Conservation (phyloP, 2,797 vertebrate genomes). For the Oryzias dopingdopingensis region DNA sequence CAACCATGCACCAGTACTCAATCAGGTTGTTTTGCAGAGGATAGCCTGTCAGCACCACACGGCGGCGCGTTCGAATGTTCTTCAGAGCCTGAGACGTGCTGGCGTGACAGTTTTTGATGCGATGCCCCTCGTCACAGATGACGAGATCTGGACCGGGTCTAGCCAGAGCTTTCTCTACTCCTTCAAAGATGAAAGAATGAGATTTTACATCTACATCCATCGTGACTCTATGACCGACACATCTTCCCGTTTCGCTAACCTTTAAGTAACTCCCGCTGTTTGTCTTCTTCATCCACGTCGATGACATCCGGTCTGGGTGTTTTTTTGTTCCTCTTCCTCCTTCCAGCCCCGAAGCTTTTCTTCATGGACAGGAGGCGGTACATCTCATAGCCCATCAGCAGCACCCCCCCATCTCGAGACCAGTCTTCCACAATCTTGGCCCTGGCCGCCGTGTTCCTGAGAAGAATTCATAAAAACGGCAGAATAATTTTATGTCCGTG, state of each 20-base stretch:
- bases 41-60: conserved; percentile 92
- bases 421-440: conserved; percentile 94
- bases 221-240: too few relatives aligned
- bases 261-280: conserved; percentile 94
- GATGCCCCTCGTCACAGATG: conserved; percentile 96
- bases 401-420: conserved; percentile 88
- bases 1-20: conserved; percentile 99
- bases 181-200: conserved; percentile 55
- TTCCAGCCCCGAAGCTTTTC: conserved; percentile 90
- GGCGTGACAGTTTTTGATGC: conserved; percentile 98
- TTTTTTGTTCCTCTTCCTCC: conserved; percentile 95
- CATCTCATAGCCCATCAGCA: conserved; percentile 98
- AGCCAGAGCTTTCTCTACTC: conserved; percentile 90
- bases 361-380: conserved; percentile 95
- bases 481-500: background rate
- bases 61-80: conserved; percentile 88
- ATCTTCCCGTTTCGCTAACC: conserved; percentile 70
- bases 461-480: background rate
- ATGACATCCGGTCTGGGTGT: conserved; percentile 86
- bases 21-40: conserved; percentile 97
- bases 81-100: conserved; percentile 97
- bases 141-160: conserved; percentile 94
- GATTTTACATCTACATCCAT: background rate
- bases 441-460: conserved; percentile 88
- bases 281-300: conserved; percentile 93